Conservation (phyloP, 23 tunicate genomes). For the Ciona savignyi region DNA sequence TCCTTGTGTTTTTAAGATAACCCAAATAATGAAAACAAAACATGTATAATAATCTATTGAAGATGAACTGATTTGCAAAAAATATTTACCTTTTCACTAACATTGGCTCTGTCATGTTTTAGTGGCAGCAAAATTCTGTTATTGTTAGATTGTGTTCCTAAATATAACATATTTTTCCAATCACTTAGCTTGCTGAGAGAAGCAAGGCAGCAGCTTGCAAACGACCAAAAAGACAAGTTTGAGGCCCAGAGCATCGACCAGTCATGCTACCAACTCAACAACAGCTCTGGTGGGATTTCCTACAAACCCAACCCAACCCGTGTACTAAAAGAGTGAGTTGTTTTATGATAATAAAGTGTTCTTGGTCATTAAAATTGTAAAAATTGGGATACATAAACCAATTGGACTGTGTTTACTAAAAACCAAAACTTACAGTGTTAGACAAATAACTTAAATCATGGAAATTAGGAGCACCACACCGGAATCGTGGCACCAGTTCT, state of each 20-base stretch:
- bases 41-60: no score
- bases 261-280: constrained; percentile 52
- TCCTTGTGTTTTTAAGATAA: no score
- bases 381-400: background rate
- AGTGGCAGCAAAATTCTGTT: background rate
- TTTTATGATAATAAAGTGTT: no score
- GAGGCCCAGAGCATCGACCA: constrained; percentile 79
- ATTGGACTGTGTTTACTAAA: background rate
- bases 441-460: background rate
- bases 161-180: background rate
- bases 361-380: background rate
- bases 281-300: constrained; percentile 69
- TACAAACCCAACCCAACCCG: constrained; percentile 95
- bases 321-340: constrained; percentile 69
- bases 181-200: constrained; percentile 59
- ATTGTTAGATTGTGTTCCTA: background rate
- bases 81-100: background rate
- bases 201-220: constrained; percentile 74
- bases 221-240: constrained; percentile 65
- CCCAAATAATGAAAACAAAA: no score
- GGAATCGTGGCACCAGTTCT: constrained; percentile 89
- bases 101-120: background rate
- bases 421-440: no score
- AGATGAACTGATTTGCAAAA: background rate
- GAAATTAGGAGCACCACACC: constrained; percentile 91